Percentiles rank a stretch among this genome's conserved stretches.
Evolutionary conservation across 2,113 vertebrate genomes (phyloP).

Genomic region (Benitochromis conjunctus): DNA sequence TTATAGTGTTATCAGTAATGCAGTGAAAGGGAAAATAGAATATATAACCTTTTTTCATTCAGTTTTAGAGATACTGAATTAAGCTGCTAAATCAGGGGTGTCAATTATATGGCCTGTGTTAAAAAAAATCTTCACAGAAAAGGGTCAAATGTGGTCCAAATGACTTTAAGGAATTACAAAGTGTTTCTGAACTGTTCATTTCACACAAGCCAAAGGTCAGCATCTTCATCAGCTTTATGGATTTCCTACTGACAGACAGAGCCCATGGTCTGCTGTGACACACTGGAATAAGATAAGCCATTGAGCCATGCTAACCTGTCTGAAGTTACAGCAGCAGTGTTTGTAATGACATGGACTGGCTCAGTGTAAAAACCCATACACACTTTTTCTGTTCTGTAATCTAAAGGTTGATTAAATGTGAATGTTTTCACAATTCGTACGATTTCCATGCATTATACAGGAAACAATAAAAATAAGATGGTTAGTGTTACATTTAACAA

Average conservation of each 20-base stretch:
- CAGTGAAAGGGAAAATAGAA: background rate
- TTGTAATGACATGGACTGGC: background rate
- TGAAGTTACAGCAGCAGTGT: background rate
- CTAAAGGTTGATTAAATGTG: background rate
- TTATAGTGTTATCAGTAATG: background rate
- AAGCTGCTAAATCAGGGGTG: background rate
- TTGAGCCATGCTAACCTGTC: background rate
- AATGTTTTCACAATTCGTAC: background rate
- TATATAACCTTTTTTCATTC: background rate
- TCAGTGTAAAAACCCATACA: background rate
- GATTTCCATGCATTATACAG: background rate
- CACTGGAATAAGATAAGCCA: background rate
- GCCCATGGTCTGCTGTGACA: background rate
- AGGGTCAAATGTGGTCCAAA: background rate
- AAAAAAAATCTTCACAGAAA: background rate
- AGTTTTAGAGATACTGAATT: background rate
- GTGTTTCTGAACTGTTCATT: background rate
- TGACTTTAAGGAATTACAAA: background rate
- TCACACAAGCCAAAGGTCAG: background rate
- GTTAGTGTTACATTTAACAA: background rate
- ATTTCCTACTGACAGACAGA: background rate
- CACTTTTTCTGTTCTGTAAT: background rate
- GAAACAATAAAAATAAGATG: background rate
- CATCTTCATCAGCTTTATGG: background rate
- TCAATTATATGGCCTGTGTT: background rate